Evolutionary conservation across 2,113 vertebrate genomes (phyloP).

Genomic region (Geococcyx californianus): DNA sequence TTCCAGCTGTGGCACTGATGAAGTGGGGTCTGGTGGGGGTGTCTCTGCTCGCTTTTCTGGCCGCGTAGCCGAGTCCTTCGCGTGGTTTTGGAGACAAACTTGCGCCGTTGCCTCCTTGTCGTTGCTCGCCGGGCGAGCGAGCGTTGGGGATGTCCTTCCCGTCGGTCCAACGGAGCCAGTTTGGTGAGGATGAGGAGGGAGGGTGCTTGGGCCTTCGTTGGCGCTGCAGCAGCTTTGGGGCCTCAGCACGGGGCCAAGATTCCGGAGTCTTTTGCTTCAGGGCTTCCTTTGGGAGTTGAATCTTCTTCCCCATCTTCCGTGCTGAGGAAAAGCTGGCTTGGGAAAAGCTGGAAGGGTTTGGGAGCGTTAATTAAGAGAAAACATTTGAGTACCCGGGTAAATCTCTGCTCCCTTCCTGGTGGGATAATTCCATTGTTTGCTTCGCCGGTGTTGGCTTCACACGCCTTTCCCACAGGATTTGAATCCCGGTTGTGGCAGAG

Average conservation of each 20-base stretch:
- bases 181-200: not conserved
- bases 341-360: not conserved
- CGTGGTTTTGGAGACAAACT: not conserved
- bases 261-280: not conserved
- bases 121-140: rapidly evolving
- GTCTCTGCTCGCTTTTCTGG: too few relatives aligned
- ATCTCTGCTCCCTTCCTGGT: not conserved
- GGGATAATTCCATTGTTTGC: not conserved
- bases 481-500: not conserved
- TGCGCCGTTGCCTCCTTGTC: rapidly evolving
- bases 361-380: not conserved
- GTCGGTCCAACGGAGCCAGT: not conserved
- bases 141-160: rapidly evolving
- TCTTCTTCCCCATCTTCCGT: not conserved
- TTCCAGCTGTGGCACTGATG: rapidly evolving
- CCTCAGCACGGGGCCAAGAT: not conserved
- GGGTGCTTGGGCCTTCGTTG: rapidly evolving
- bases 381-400: not conserved
- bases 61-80: rapidly evolving
- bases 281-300: not conserved
- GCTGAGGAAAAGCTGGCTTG: not conserved
- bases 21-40: rapidly evolving
- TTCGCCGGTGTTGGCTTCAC: not conserved
- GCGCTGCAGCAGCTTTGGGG: rapidly evolving
- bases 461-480: not conserved